These are phyloP conservation scores for Pogonomyrmex barbatus DNA, from an alignment of 1,140 invertebrate genomes.

Conservation along the genomic window DNA sequence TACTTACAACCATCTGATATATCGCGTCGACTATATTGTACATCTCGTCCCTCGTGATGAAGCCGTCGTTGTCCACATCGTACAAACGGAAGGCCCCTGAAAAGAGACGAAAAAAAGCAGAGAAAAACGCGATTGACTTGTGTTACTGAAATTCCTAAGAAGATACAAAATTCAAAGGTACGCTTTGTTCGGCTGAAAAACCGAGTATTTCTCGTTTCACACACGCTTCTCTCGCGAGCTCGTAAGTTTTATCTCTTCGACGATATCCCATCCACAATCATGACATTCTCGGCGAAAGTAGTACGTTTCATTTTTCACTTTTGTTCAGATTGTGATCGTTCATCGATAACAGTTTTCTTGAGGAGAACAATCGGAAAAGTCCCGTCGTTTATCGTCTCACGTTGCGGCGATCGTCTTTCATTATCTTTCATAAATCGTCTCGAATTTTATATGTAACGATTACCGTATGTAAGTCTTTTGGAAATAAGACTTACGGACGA, in stretches of 20 bases:
- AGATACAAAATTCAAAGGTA: background rate
- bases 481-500: background rate
- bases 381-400: conserved; percentile 30
- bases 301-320: conserved; percentile 24
- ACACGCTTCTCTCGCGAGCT: conserved; percentile 12
- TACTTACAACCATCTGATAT: conserved; percentile 99
- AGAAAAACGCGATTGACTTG: conserved; percentile 37
- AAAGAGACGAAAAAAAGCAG: conserved; percentile 76
- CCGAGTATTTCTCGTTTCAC: background rate
- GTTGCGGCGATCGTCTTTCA: conserved; percentile 3
- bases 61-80: conserved; percentile 99
- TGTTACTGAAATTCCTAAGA: background rate
- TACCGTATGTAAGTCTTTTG: background rate
- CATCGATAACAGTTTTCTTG: conserved; percentile 14
- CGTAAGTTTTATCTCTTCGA: background rate
- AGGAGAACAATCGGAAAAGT: conserved; percentile 11
- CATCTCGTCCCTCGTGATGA: conserved; percentile 99
- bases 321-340: conserved; percentile 17
- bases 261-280: background rate
- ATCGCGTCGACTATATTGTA: conserved; percentile 99
- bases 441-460: conserved; percentile 34
- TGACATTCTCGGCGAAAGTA: conserved; percentile 1
- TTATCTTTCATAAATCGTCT: conserved; percentile 3
- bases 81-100: conserved; percentile 98
- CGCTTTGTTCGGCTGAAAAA: background rate